These are phyloP conservation scores for Ginglymostoma cirratum DNA, from an alignment of 2,113 vertebrate species.

Conservation along the genomic window DNA sequence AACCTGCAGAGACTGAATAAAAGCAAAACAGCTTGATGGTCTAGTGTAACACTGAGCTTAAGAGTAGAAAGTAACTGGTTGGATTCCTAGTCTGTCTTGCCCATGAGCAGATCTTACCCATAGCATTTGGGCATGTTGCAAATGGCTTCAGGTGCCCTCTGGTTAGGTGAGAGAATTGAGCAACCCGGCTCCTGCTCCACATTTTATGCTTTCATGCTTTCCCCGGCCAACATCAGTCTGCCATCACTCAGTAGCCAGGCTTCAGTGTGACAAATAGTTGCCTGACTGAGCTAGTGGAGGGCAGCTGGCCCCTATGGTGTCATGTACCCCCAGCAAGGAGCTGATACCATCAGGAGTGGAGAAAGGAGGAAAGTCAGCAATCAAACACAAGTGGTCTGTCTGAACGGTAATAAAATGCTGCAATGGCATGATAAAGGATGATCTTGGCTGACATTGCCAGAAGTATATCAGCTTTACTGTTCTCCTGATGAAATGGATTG, in stretches of 20 bases:
- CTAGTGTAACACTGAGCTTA: neutral
- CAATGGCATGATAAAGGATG: neutral
- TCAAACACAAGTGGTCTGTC: neutral
- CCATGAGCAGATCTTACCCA: neutral
- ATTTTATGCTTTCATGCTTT: neutral
- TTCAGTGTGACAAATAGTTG: neutral
- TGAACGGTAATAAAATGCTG: neutral
- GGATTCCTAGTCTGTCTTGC: neutral
- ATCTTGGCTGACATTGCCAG: slow-evolving; percentile 25
- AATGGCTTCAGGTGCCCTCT: neutral
- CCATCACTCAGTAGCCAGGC: neutral
- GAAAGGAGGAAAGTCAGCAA: neutral
- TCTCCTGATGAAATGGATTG: neutral
- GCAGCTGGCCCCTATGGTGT: neutral
- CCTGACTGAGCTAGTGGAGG: neutral
- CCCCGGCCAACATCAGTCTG: neutral
- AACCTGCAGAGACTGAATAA: neutral
- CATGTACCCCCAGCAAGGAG: neutral
- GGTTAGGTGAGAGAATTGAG: neutral
- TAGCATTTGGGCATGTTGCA: neutral
- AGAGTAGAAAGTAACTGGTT: neutral
- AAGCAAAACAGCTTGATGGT: neutral
- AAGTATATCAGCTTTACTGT: neutral
- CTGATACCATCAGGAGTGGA: neutral
- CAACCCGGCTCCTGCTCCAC: neutral